Conservation (phyloP, 2,888 invertebrate genomes). For the Thereva unica region DNA sequence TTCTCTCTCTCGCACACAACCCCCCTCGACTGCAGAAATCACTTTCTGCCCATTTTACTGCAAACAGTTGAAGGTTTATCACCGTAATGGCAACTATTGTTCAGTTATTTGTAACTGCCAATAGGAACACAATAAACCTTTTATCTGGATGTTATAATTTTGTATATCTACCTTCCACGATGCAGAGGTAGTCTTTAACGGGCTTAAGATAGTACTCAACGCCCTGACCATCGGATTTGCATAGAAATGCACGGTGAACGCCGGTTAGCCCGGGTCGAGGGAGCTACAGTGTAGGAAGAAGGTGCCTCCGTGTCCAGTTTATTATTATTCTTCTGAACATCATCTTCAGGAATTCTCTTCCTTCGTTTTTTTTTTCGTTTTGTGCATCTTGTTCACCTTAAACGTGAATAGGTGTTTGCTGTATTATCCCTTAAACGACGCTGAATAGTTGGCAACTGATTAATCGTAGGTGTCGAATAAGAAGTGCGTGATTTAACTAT, state of each 20-base stretch:
- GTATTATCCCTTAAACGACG: slow-evolving; percentile 19
- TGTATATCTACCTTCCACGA: slow-evolving; percentile 22
- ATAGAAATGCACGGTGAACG: slow-evolving; percentile 1
- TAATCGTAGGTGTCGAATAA: slow-evolving; percentile 22
- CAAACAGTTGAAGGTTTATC: slow-evolving; percentile 30
- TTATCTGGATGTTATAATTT: slow-evolving; percentile 37
- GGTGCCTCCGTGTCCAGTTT: slow-evolving; percentile 22
- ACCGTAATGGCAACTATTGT: slow-evolving; percentile 28
- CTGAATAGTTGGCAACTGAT: slow-evolving; percentile 15
- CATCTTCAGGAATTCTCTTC: slow-evolving; percentile 4
- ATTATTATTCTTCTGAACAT: slow-evolving; percentile 3
- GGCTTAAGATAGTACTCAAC: background rate
- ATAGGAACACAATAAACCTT: slow-evolving; percentile 38
- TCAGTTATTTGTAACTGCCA: slow-evolving; percentile 37
- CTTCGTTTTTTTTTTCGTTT: background rate
- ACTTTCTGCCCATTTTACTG: slow-evolving; percentile 10
- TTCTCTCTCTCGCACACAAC: too few species aligned
- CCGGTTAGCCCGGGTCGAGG: too few species aligned
- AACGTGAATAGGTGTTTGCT: slow-evolving; percentile 3
- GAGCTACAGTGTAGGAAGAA: background rate
- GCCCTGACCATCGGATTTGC: slow-evolving; percentile 20
- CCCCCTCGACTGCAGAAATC: too few species aligned
- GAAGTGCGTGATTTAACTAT: slow-evolving; percentile 18
- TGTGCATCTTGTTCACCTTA: background rate
- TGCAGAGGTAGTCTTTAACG: background rate